These are phyloP conservation scores for Anguilla marmorata DNA, from an alignment of 2,797 vertebrate species.

Conservation along the genomic window DNA sequence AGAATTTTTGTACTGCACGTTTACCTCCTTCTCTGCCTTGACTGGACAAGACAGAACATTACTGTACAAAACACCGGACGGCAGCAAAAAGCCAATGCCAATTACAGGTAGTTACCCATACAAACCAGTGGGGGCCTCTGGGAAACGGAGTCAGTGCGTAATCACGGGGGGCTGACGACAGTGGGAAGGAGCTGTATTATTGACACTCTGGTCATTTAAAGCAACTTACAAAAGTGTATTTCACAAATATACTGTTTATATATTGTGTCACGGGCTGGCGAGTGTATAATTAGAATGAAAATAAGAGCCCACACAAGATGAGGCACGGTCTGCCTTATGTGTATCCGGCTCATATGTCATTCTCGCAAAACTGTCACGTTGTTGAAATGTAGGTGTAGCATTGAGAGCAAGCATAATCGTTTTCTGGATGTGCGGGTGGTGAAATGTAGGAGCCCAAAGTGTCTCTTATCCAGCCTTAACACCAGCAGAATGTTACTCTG, in stretches of 20 bases:
- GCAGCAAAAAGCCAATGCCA: neutral
- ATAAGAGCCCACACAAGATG: neutral
- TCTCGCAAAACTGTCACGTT: neutral
- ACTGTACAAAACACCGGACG: neutral
- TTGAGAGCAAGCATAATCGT: neutral
- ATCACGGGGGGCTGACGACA: neutral
- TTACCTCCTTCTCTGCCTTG: neutral
- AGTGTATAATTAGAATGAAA: neutral
- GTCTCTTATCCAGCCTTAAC: neutral
- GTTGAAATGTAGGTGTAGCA: neutral
- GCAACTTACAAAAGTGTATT: neutral
- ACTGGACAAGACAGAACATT: neutral
- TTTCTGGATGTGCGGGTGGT: neutral
- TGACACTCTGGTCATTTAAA: neutral
- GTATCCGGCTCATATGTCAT: neutral
- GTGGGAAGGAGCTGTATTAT: neutral
- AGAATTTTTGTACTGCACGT: neutral
- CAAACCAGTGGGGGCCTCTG: neutral
- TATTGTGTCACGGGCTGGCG: neutral
- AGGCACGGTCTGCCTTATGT: neutral
- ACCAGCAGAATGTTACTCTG: too few relatives aligned
- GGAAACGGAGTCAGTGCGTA: neutral
- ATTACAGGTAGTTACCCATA: neutral
- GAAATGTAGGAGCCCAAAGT: neutral
- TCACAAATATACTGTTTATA: neutral